Percentiles rank a stretch among this genome's conserved stretches.
Conservation (phyloP, 1,140 invertebrate genomes). For the Pseudomyrmex cubaensis region DNA sequence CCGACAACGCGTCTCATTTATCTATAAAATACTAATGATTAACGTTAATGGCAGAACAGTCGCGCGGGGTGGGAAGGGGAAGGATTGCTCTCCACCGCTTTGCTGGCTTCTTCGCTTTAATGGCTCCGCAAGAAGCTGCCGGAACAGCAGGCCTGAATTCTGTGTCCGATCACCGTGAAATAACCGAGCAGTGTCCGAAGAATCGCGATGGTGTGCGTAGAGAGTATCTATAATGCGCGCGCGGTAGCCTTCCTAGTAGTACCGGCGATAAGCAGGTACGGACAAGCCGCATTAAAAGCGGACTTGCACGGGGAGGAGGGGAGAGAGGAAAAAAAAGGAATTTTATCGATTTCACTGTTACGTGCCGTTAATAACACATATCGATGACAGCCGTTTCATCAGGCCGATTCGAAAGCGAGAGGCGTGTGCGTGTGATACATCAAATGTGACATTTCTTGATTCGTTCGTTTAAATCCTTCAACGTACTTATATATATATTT, state of each 20-base stretch:
- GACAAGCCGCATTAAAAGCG: conserved; percentile 47
- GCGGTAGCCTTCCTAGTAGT: conserved; percentile 33
- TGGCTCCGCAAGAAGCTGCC: conserved; percentile 35
- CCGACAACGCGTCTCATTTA: conserved; percentile 44
- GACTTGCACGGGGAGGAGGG: neutral
- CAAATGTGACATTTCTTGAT: neutral
- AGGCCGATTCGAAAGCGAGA: conserved; percentile 56
- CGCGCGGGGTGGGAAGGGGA: conserved; percentile 12
- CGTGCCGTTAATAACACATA: conserved; percentile 49
- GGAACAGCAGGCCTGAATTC: conserved; percentile 42
- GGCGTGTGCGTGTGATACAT: conserved; percentile 47
- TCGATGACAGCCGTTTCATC: conserved; percentile 51
- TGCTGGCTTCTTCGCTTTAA: conserved; percentile 52
- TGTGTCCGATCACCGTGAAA: conserved; percentile 66
- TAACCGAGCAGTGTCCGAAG: conserved; percentile 47
- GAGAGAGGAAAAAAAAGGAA: conserved; percentile 38
- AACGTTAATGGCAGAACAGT: conserved; percentile 43
- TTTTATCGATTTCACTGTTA: conserved; percentile 67
- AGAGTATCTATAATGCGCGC: conserved; percentile 35
- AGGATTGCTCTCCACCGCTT: neutral
- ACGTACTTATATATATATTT: neutral
- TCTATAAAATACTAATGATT: conserved; percentile 48
- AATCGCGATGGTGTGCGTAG: conserved; percentile 33
- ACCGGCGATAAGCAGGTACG: conserved; percentile 55
- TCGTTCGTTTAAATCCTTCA: neutral